phyloP scores from a whole-genome alignment of 2,888 invertebrate genomes.

The Papilio demoleus region DNA sequence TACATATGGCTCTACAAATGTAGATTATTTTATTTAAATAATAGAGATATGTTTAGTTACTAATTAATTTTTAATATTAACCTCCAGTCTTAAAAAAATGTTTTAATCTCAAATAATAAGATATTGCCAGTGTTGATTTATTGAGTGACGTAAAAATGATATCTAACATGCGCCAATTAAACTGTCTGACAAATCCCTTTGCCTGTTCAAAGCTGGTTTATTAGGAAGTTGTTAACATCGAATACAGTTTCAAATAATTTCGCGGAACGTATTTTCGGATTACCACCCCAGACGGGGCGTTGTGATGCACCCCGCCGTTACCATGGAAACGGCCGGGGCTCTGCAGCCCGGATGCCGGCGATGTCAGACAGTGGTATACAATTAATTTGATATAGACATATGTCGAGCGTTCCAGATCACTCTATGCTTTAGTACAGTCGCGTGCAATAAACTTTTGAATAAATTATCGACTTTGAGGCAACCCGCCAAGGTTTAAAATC shows the following conservation, averaged over 20 bases:
- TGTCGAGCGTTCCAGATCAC: slow-evolving; percentile 17
- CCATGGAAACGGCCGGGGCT: slow-evolving; percentile 26
- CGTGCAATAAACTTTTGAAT: slow-evolving; percentile 14
- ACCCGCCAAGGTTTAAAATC: background rate
- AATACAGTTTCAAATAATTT: slow-evolving; percentile 35
- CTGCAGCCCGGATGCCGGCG: slow-evolving; percentile 32
- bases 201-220: slow-evolving; percentile 11
- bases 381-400: slow-evolving; percentile 36
- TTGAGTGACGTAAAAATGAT: background rate
- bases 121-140: too few relatives aligned
- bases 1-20: background rate
- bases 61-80: too few relatives aligned
- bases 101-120: too few relatives aligned
- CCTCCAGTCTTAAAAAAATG: too few relatives aligned
- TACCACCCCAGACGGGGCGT: slow-evolving; percentile 35
- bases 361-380: slow-evolving; percentile 38
- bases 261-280: slow-evolving; percentile 37
- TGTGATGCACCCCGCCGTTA: slow-evolving; percentile 27
- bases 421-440: slow-evolving; percentile 21
- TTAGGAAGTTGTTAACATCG: slow-evolving; percentile 28
- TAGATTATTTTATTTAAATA: background rate
- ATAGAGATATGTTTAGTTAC: background rate
- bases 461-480: slow-evolving; percentile 1
- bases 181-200: slow-evolving; percentile 1
- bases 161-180: slow-evolving; percentile 24